Conservation (phyloP, 1,140 invertebrate species). For the Coptotermes formosanus region DNA sequence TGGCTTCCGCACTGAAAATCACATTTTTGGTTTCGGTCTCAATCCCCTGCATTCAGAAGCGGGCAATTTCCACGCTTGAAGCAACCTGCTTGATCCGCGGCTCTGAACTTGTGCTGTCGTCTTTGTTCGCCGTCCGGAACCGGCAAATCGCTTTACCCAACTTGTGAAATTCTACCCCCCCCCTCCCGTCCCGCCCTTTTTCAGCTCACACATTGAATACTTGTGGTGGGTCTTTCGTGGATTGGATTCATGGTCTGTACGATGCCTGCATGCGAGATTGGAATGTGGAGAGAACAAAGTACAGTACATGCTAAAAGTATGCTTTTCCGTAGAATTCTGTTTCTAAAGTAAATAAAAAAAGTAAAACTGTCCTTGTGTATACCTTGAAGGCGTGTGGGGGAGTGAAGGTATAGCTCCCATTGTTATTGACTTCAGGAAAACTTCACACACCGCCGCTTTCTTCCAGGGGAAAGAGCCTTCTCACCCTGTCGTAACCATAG, state of each 20-base stretch:
- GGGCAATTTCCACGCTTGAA: not conserved
- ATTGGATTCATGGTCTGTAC: slow-evolving; percentile 1
- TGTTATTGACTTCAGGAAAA: too few species aligned
- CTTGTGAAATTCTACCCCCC: not conserved
- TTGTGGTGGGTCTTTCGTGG: slow-evolving; percentile 1
- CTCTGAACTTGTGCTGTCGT: slow-evolving; percentile 1
- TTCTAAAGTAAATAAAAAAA: too few species aligned
- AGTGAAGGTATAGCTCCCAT: too few species aligned
- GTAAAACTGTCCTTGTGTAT: too few species aligned
- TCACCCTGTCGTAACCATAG: too few species aligned
- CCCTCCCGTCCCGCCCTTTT: not conserved
- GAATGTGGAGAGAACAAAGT: not conserved
- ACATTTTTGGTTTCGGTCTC: not conserved
- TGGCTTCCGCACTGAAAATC: not conserved
- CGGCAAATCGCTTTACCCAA: slow-evolving; percentile 17
- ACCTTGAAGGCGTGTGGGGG: too few species aligned
- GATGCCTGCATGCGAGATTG: not conserved
- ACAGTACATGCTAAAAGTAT: not conserved
- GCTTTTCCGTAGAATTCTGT: too few species aligned
- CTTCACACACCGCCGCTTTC: too few species aligned
- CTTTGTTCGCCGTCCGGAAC: slow-evolving; percentile 12
- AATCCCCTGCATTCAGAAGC: not conserved
- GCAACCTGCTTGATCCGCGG: not conserved
- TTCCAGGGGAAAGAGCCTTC: too few species aligned
- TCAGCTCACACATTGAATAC: not conserved